Base-by-base conservation (phyloP, 2,797 vertebrate species). In the Peromyscus eremicus region DNA sequence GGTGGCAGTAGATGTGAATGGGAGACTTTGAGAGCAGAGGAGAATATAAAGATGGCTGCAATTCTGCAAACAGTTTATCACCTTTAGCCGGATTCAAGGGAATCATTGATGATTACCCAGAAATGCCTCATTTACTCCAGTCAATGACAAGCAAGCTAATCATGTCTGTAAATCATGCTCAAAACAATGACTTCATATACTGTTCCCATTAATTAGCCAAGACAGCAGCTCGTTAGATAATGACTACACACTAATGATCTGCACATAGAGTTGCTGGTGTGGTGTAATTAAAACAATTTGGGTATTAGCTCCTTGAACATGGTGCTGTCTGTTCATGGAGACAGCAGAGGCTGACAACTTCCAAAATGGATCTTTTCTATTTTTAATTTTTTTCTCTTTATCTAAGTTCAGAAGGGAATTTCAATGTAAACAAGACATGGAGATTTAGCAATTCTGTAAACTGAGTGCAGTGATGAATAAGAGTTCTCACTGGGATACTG, bases 131-230 rank as follows among this genome's bases (percentile, higher is more conserved):
- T 76, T 96, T 89, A 89, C 49, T 82, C 93, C 40, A 73, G 37
- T 91, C 85, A 96, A 89, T 43, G 79, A 92, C 7, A 80, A 80
- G 14, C 40, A 92, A 92, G 91, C 89, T 89, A 21, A 92, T 76
- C 37, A 17, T 77, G 71, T 77, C 85, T 94, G 17, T 93, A 93
- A 91, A 76, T 96, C 90, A 96, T 89, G 76, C 77, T 94, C 73
- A 96, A 95, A 94, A 92, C 43, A 90, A 76, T 94, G 79, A 80
- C 87, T 90, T 55, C 84, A 73, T 32, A 55, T 89, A 66, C 75
- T 92, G 46, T 91, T 91, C 83, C 73, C 16, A 57, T 93, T 91
- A 91, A 89, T 91, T 64, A 85, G 68, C 16, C 66, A 92, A 85
- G 57, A 68, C 37, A 95, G 77, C 43, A 89, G 52, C 83, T 97